Base-by-base conservation (phyloP, 1,140 invertebrate species). In the Drosophila asahinai region DNA sequence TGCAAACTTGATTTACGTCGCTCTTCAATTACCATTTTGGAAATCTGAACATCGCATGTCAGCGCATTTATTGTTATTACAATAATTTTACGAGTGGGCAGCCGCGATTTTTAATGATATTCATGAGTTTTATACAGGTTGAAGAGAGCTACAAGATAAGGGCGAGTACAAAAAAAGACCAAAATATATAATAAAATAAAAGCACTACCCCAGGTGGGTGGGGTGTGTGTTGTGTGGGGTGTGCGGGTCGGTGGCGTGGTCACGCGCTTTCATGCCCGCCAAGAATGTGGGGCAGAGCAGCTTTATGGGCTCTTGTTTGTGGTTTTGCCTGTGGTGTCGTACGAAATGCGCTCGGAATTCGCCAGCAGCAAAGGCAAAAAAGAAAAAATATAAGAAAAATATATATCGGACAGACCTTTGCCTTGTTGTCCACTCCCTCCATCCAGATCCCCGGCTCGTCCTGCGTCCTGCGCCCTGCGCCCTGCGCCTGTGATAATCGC, bases 311-410 rank as follows among this genome's bases (percentile, higher is more conserved):
- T 62, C 57, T 62, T 76, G 77, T 72, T 70, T 83, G 60, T 79
- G 73, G 67, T 72, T 70, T 84, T 81, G 84, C 84, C 84, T 60
- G 58, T 90, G 84, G 84, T 90, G 84, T 73, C 58, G 62, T 91
- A 83, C 86, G 82, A 91, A 91, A 91, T 91, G 77, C 86, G 90
- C 77, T 79, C 91, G 90, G 90, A 91, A 92, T 91, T 90, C 80
- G 65, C 68, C 76, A 77, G 52, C 78, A 74, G 70, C 58, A 83
- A 65, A 45, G 64, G 55, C 61, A 75, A 66, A 61, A 59, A 14
- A 30, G 48, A 40, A 25, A n/a, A 54, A 25, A 51, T 40, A 51
- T 30, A 60, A 19, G 43, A 30, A 55, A 55, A 55, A 66, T 66
- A 66, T 71, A 70, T 55, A 68, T 71, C 33, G 64, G 59, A 55